Base-by-base conservation (phyloP, 2,888 invertebrate species). In the Neoascia interrupta region DNA sequence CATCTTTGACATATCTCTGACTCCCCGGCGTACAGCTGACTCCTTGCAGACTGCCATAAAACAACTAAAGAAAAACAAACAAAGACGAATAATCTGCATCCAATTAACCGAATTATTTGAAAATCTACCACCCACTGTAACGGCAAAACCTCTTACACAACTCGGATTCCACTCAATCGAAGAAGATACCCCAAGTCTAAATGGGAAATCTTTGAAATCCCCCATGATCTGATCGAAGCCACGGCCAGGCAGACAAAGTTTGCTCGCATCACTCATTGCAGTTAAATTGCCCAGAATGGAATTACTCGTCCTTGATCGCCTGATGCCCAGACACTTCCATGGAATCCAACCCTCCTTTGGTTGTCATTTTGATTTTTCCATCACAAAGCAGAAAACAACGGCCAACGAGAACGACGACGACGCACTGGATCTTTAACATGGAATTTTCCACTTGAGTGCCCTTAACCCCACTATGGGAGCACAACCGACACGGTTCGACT, bases 211-310 rank as follows among this genome's bases (percentile, higher is more conserved):
- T 36, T 34, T 11, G 10, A 31, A 68, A 49, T 36, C 49, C 37
- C n/a, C 31, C 19, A 41, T 31, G 66, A 47, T 66, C 23, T 31
- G 34, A 16, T 19, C 4, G n/a, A n/a, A 18, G 10, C 11, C 1
- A n/a, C 28, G 18, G n/a, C 34, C 10, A 8, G 28, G 23, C 37
- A 66, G 58, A 47, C 64, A 26, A 54, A 64, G 28, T 61, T 66
- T 76, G 28, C n/a, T 54, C 36, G 37, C 43, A 76, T 72, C 54
- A 64, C 19, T 64, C 72, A 72, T 47, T 41, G 58, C 47, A 76
- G 64, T 60, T 66, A 66, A 72, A 76, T 76, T 64, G 58, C 23
- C 60, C 41, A 54, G 60, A 66, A 66, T 72, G 53, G 43, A 60
- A 66, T 76, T 54, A 72, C 45, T 70, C 39, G 63, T 37, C 63